phyloP scores from a whole-genome alignment of 2,113 vertebrate species.

The Xyrauchen texanus region DNA sequence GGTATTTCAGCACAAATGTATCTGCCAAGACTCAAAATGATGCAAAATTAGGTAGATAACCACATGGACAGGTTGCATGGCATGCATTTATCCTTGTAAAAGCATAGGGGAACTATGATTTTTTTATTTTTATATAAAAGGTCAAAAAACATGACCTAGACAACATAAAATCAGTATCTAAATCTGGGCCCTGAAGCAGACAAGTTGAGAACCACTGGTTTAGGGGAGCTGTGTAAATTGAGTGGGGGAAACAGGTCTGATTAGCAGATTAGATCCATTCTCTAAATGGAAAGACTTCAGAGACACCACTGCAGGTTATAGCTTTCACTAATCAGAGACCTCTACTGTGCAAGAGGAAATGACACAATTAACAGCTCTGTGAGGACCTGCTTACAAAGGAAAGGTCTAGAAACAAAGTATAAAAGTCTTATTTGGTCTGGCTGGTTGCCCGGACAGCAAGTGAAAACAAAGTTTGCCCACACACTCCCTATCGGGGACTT shows the following conservation, averaged over 20 bases:
- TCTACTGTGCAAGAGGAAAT: constrained; percentile 51
- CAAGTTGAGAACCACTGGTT: too few species aligned
- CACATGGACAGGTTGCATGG: too few species aligned
- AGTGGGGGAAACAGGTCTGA: neutral
- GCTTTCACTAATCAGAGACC: constrained; percentile 54
- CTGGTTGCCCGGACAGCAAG: constrained; percentile 63
- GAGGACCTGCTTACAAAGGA: constrained; percentile 62
- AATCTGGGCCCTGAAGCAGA: too few species aligned
- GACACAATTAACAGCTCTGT: constrained; percentile 63
- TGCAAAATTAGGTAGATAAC: too few species aligned
- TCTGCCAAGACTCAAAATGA: too few species aligned
- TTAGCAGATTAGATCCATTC: neutral
- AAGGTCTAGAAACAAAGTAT: constrained; percentile 61
- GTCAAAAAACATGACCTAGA: too few species aligned
- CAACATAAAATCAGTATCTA: too few species aligned
- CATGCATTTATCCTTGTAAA: too few species aligned
- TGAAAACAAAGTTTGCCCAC: constrained; percentile 70
- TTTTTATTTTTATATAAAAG: too few species aligned
- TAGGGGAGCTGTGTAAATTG: too few species aligned
- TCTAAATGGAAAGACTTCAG: neutral
- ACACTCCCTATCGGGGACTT: constrained; percentile 60
- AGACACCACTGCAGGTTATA: constrained; percentile 37
- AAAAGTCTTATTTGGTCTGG: constrained; percentile 69
- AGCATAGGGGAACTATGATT: too few species aligned
- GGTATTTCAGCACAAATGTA: too few species aligned